phyloP scores from a whole-genome alignment of 2,888 invertebrate species.

The Actias luna region DNA sequence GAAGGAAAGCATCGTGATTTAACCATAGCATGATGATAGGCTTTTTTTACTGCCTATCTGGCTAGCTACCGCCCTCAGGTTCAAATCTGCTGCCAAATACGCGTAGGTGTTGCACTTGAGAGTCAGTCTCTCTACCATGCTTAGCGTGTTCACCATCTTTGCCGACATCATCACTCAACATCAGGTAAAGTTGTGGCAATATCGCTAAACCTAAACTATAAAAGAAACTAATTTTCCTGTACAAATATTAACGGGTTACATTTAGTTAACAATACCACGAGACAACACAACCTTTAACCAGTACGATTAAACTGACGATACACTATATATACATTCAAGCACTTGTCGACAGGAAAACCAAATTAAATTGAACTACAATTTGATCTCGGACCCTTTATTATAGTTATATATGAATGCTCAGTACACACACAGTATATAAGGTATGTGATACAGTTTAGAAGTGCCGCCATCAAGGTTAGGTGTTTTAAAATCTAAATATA shows the following conservation, averaged over 20 bases:
- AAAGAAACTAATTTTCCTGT: too few species aligned
- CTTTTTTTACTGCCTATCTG: too few species aligned
- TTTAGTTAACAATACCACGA: background rate
- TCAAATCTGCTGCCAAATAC: too few species aligned
- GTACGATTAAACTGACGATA: conserved; percentile 1
- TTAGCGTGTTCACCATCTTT: too few species aligned
- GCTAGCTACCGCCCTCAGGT: too few species aligned
- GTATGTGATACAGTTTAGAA: background rate
- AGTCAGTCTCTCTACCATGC: too few species aligned
- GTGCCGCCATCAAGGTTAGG: background rate
- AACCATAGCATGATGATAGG: too few species aligned
- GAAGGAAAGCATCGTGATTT: too few species aligned
- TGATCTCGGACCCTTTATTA: conserved; percentile 13
- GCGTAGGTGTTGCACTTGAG: too few species aligned
- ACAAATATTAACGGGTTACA: background rate
- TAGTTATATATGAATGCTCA: conserved; percentile 1
- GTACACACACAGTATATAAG: background rate
- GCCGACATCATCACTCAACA: too few species aligned
- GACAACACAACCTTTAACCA: background rate
- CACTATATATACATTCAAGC: conserved; percentile 13
- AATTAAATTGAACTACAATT: conserved; percentile 19
- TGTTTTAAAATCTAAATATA: background rate
- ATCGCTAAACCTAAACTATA: too few species aligned
- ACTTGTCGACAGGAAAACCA: conserved; percentile 18
- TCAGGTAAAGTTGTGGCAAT: too few species aligned